Base-by-base conservation (phyloP, 2,888 invertebrate genomes). In the Cenopis cana region DNA sequence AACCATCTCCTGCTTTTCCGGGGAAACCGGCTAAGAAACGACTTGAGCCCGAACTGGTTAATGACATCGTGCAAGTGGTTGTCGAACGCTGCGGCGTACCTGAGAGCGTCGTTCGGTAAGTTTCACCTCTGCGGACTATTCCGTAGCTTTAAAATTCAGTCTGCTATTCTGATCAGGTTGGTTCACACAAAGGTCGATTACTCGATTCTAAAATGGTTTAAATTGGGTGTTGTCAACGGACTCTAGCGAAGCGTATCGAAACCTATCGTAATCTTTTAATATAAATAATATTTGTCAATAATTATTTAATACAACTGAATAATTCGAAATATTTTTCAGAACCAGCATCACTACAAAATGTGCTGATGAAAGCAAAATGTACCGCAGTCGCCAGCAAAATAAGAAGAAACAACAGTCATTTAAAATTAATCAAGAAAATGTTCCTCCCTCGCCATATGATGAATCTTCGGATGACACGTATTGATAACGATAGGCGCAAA, bases 291-390 rank as follows among this genome's bases (percentile, higher is more conserved):
- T n/a, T n/a, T n/a, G n/a, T 29, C n/a, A n/a, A n/a, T n/a, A n/a
- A n/a, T n/a, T 24, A 24, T 4, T 24, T 24, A 24, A 24, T 38
- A 14, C 8, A 11, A 18, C 5, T 12, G 8, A 36, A 18, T 46
- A 49, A 24, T 24, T 24, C 24, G 4, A 24, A 29, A 17, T 46
- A 17, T 57, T 68, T 82, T 82, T 56, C 82, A 93, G 95, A 61
- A 91, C 89, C 17, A 92, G 93, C n/a, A 95, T 95, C 14, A 95
- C 95, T 24, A 94, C 94, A 0, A 95, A 95, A 82, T 95, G 94
- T 77, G 94, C 94, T 0, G 95, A 95, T 78, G 95, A 95, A 81
- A 94, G 94, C 75, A 95, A 95, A 85, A 94, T 95, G 94, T 85
- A 86, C 55, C 91, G 91, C 29, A 85, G 81, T 55, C 82, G 87